Base-by-base conservation (phyloP, 2,113 vertebrate genomes). In the Meleagris gallopavo region DNA sequence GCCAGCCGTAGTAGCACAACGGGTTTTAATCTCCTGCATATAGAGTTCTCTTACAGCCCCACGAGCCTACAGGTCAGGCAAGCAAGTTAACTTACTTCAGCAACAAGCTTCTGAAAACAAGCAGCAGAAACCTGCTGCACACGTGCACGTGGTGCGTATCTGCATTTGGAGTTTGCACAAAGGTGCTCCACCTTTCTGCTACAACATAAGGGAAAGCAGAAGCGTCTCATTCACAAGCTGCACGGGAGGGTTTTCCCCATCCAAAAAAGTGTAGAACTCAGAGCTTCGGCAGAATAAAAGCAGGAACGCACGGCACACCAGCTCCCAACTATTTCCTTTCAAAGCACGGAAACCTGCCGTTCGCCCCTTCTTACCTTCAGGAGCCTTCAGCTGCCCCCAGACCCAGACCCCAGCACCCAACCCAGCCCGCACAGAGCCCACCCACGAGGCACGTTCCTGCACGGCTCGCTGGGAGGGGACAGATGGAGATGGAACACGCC, bases 261-360 rank as follows among this genome's bases (percentile, higher is more conserved):
- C 46, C 46, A 13, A 1, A 10, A 40, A 55, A 72, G 58, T 2
- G 12, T 9, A 50, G 36, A 58, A 10, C 41, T 13, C 61, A 36
- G 6, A 29, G 24, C 41, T 40, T 29, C 20, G 24, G 32, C 18
- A 41, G 6, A 8, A 20, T 12, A 41, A 32, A 11, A 67, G 15
- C 67, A 62, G 11, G 11, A 41, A 46, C 40, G 14, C 27, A 38
- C 21, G 6, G 6, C 18, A 20, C 32, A 20, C 9, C 45, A 67
- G 6, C 9, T 9, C 22, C 52, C 5, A 0, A 0, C 2, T 6
- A 7, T 3, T 13, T 19, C 17, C 30, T 30, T 38, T 1, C 36
- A 41, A 48, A 38, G 10, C 1, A 0, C 0, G 1, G 27, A 36
- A 43, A 24, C 3, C 18, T 5, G 25, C 45, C 7, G 4, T 3